Conservation (phyloP, 2,797 vertebrate genomes). For the Poeciliopsis presidionis region DNA sequence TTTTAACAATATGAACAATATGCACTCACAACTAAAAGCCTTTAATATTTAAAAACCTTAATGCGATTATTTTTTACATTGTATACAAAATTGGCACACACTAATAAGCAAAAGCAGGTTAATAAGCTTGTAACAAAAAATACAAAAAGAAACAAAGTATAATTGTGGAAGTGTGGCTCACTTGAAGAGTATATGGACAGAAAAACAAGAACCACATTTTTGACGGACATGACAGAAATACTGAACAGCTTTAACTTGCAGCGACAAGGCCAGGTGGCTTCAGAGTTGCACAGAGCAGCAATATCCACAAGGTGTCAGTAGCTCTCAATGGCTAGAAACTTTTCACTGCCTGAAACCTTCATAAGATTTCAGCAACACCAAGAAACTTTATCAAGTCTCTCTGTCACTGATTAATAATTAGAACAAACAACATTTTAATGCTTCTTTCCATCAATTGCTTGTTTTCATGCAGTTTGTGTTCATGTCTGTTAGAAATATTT, state of each 20-base stretch:
- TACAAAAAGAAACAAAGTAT: constrained; percentile 55
- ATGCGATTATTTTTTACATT: constrained; percentile 66
- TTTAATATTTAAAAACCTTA: constrained; percentile 68
- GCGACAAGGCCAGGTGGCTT: too few species aligned
- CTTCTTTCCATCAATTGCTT: background rate
- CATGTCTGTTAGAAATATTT: background rate
- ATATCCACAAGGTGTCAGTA: constrained; percentile 48
- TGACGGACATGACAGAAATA: too few species aligned
- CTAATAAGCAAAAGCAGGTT: constrained; percentile 75
- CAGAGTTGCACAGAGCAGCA: constrained; percentile 15
- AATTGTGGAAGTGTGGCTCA: constrained; percentile 48
- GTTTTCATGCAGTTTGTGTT: background rate
- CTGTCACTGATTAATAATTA: background rate
- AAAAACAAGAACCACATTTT: constrained; percentile 27
- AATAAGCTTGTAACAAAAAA: constrained; percentile 68
- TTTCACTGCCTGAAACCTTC: background rate
- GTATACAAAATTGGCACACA: constrained; percentile 78
- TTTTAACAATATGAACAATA: too few species aligned
- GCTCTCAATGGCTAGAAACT: background rate
- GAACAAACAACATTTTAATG: background rate
- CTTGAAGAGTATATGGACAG: constrained; percentile 43
- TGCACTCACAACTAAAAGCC: constrained; percentile 69
- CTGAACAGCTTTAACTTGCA: too few species aligned
- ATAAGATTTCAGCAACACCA: background rate
- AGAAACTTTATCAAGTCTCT: background rate